Evolutionary conservation across 2,888 invertebrate genomes (phyloP).

Genomic region (Athalia rosae): DNA sequence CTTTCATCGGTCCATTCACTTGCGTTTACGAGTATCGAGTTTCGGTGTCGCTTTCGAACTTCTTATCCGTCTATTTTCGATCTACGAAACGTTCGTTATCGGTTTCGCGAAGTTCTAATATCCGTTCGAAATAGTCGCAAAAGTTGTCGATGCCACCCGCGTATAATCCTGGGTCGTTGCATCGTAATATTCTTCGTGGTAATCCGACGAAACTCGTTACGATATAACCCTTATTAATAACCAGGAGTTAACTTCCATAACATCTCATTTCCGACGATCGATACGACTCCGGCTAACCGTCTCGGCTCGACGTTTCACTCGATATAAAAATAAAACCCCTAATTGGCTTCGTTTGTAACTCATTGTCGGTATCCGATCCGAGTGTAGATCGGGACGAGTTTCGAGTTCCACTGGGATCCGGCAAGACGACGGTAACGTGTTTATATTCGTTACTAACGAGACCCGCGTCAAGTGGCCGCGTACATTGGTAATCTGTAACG

Average conservation of each 20-base stretch:
- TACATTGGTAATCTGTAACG: background rate
- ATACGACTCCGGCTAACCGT: constrained; percentile 23
- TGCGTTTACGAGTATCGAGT: no score
- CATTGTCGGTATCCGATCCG: background rate
- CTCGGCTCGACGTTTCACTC: constrained; percentile 24
- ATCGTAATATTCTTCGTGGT: background rate
- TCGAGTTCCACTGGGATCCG: background rate
- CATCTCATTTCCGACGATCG: constrained; percentile 40
- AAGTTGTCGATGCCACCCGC: constrained; percentile 10
- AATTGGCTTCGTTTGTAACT: constrained; percentile 39
- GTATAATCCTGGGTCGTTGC: constrained; percentile 18
- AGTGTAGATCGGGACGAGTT: background rate
- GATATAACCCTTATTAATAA: constrained; percentile 26
- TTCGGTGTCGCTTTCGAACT: no score
- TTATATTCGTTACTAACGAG: background rate
- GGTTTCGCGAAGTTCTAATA: constrained; percentile 16
- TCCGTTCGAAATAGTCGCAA: background rate
- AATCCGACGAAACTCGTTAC: constrained; percentile 31
- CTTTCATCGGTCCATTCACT: no score
- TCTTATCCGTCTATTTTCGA: no score
- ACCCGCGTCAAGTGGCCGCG: background rate
- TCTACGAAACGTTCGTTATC: background rate
- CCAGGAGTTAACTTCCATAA: constrained; percentile 16
- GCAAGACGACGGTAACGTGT: background rate
- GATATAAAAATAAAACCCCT: constrained; percentile 17